Conservation (phyloP, 2,888 invertebrate genomes). For the Patella depressa region DNA sequence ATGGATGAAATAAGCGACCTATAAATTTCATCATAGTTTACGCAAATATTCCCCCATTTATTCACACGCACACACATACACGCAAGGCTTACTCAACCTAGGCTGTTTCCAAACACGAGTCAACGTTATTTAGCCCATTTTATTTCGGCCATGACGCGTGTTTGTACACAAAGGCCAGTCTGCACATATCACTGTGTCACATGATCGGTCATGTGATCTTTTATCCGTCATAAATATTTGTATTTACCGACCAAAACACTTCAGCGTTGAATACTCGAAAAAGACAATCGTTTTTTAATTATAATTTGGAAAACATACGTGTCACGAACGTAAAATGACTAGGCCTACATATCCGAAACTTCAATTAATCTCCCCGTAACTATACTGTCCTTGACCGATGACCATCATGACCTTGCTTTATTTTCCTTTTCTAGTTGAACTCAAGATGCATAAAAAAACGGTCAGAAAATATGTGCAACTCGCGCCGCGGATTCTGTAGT, state of each 20-base stretch:
- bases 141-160: slow-evolving; percentile 13
- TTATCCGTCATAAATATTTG: too few relatives aligned
- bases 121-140: slow-evolving; percentile 12
- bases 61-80: slow-evolving; percentile 12
- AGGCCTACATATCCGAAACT: too few relatives aligned
- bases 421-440: too few relatives aligned
- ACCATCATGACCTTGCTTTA: too few relatives aligned
- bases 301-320: neutral
- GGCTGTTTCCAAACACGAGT: neutral
- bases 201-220: slow-evolving; percentile 44
- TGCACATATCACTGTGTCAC: slow-evolving; percentile 30
- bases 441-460: too few relatives aligned
- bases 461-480: too few relatives aligned
- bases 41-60: slow-evolving; percentile 13
- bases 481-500: too few relatives aligned
- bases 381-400: too few relatives aligned
- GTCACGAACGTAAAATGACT: too few relatives aligned
- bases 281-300: neutral
- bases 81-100: slow-evolving; percentile 10
- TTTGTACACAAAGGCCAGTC: slow-evolving; percentile 26
- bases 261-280: too few relatives aligned
- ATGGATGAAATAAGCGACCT: neutral
- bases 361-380: too few relatives aligned
- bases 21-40: slow-evolving; percentile 4
- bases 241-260: too few relatives aligned